phyloP scores from a whole-genome alignment of 2,113 vertebrate species.

The Uropsilus gracilis region DNA sequence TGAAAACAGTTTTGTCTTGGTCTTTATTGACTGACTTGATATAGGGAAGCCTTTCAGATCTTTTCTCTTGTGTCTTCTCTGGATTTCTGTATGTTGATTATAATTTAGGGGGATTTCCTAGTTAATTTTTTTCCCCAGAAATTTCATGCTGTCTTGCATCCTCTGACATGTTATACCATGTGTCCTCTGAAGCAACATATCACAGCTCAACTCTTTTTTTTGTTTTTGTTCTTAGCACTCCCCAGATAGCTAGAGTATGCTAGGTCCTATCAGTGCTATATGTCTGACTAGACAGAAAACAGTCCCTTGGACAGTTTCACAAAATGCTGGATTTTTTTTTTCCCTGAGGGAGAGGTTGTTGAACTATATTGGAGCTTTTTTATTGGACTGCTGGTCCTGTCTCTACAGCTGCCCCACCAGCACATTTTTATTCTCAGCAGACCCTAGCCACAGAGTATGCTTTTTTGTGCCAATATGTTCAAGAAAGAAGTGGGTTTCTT shows the following conservation, averaged over 20 bases:
- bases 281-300: conserved; percentile 8
- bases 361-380: conserved; percentile 17
- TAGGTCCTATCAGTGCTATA: not conserved
- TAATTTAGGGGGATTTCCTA: not conserved
- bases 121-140: not conserved
- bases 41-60: not conserved
- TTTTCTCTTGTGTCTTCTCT: conserved; percentile 12
- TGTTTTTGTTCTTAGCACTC: not conserved
- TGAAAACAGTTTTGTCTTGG: not conserved
- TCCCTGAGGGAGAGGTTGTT: not conserved
- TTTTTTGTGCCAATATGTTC: not conserved
- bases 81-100: not conserved
- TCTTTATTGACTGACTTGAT: conserved; percentile 1
- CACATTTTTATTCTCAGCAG: not conserved
- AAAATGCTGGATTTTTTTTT: not conserved
- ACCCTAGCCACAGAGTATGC: not conserved
- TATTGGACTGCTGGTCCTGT: not conserved
- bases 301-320: not conserved
- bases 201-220: not conserved
- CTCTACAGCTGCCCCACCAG: not conserved
- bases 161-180: not conserved
- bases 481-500: not conserved
- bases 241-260: not conserved
- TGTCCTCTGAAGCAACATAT: not conserved
- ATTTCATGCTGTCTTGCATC: not conserved